Evolutionary conservation across 1,140 invertebrate genomes (phyloP).

Genomic region (Drosophila truncata): DNA sequence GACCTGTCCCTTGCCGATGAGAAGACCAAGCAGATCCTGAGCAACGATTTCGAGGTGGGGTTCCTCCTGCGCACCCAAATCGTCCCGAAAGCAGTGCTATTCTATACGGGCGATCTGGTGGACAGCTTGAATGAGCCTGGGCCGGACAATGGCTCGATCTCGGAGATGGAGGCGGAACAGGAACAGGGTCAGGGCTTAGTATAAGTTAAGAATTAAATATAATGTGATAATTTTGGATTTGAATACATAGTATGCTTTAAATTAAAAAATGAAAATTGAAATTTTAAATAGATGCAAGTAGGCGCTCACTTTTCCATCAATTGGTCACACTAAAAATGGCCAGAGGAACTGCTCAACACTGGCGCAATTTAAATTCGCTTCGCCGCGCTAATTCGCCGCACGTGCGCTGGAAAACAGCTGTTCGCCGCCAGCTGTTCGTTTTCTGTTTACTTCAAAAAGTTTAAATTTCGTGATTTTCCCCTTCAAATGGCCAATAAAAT

Average conservation of each 20-base stretch:
- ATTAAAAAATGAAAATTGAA: not conserved
- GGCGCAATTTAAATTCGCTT: not conserved
- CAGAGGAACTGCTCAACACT: too few relatives aligned
- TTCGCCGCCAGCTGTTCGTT: conserved; percentile 18
- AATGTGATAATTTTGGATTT: not conserved
- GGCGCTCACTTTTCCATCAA: not conserved
- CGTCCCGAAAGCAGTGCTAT: conserved; percentile 95
- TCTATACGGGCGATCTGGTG: conserved; percentile 94
- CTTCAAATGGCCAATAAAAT: conserved; percentile 45
- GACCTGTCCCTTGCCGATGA: conserved; percentile 88
- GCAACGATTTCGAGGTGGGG: conserved; percentile 97
- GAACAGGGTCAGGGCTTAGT: not conserved
- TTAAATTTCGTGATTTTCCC: conserved; percentile 11
- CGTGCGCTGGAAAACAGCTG: conserved; percentile 26
- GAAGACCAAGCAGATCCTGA: conserved; percentile 82
- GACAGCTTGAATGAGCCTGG: conserved; percentile 71
- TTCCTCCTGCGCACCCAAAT: conserved; percentile 97
- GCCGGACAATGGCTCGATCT: conserved; percentile 11
- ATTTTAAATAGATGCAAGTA: not conserved
- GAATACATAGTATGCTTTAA: not conserved
- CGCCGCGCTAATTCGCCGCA: not conserved
- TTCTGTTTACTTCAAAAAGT: conserved; percentile 19
- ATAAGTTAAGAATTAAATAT: not conserved
- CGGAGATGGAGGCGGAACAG: conserved; percentile 5
- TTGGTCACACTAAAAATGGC: too few relatives aligned